Evolutionary conservation across 2,888 invertebrate species (phyloP).

Genomic region (Hemicrepidius hirtus): DNA sequence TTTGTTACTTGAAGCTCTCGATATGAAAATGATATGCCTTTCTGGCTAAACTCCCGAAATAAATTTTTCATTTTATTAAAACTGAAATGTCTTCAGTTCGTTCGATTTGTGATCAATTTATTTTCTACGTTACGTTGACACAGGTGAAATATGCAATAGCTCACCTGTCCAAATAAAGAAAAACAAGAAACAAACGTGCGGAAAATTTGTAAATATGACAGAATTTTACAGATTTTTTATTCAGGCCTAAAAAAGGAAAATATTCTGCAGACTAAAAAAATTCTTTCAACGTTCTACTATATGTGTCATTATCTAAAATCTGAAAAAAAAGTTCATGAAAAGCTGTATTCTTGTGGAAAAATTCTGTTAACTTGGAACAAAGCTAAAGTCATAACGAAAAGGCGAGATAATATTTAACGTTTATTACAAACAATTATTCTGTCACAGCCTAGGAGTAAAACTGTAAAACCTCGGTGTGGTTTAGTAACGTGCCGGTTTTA

Average conservation of each 20-base stretch:
- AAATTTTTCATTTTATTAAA: slow-evolving; percentile 1
- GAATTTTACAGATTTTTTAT: not conserved
- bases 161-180: slow-evolving; percentile 16
- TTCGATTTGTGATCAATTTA: slow-evolving; percentile 5
- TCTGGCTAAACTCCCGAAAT: slow-evolving; percentile 4
- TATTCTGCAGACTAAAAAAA: too few species aligned
- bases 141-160: slow-evolving; percentile 12
- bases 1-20: slow-evolving; percentile 2
- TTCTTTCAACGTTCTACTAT: too few species aligned
- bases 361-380: too few species aligned
- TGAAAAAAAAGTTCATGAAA: too few species aligned
- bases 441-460: slow-evolving; percentile 6
- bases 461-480: slow-evolving; percentile 2
- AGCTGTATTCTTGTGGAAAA: too few species aligned
- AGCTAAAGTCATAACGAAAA: not conserved
- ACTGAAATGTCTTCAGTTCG: slow-evolving; percentile 4
- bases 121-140: not conserved
- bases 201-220: slow-evolving; percentile 16
- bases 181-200: slow-evolving; percentile 12
- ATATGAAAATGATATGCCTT: slow-evolving; percentile 10
- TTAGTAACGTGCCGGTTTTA: slow-evolving; percentile 11
- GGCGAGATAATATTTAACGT: not conserved
- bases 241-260: too few species aligned
- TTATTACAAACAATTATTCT: slow-evolving; percentile 3
- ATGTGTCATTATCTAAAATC: too few species aligned